Base-by-base conservation (phyloP, 2,113 vertebrate species). In the Dicerorhinus sumatrensis region DNA sequence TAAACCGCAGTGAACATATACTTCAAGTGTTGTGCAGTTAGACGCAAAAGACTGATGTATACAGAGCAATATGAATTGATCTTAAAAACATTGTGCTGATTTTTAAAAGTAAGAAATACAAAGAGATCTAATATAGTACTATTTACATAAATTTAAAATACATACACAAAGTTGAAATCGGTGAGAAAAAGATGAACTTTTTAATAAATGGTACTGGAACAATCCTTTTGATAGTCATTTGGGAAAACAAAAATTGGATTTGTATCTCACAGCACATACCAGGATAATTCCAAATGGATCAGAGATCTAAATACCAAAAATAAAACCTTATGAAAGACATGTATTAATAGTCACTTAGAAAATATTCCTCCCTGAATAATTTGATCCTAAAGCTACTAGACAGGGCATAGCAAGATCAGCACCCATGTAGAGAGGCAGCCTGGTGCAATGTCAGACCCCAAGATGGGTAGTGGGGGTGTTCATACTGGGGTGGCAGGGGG, bases 61-160 rank as follows among this genome's bases (percentile, higher is more conserved):
- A 82, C 3, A 54, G 54, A 88, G 18, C 33, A 33, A 8, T 54
- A 84, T 13, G 58, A 80, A 51, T 18, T 16, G 48, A 58, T 79
- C n/a, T 56, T 77, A 93, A 93, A 92, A 63, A 73, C 6, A 67
- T 0, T 60, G 36, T 70, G 65, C 17, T 92, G 23, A 72, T 83
- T 62, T 91, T 91, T 33, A 60, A 67, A 58, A 84, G 33, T 33
- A 62, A 83, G 60, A 25, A 70, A 70, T 63, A 33, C 16, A 84
- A 85, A 69, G 11, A 96, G 8, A 69, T 29, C n/a, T 65, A 62
- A 69, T 48, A 48, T 33, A 80, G 27, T 23, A 18, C 5, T 20
- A 91, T 14, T 73, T 81, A 25, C 2, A 67, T 86, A 76, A 70
- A 76, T 60, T 96, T 94, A 82, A 96, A 89, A 73, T 21, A 65